These are phyloP conservation scores for Camponotus floridanus DNA, from an alignment of 1,140 invertebrate species.

Conservation along the genomic window DNA sequence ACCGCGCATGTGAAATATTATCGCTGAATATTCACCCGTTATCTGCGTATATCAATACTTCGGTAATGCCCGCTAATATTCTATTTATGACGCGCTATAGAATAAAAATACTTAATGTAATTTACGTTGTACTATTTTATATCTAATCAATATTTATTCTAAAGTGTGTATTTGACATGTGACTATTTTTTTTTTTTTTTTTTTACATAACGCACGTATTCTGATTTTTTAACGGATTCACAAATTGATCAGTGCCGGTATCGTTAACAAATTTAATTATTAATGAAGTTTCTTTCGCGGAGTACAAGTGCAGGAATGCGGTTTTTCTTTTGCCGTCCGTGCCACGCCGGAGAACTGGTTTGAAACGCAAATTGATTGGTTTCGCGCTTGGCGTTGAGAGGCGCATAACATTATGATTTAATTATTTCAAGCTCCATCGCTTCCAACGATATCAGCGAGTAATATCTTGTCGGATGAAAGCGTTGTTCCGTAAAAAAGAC, in stretches of 20 bases:
- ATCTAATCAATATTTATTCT: neutral
- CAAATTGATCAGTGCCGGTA: conserved; percentile 1
- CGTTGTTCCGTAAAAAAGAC: conserved; percentile 36
- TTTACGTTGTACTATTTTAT: neutral
- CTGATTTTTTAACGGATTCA: neutral
- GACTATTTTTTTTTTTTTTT: neutral
- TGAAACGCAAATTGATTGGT: conserved; percentile 71
- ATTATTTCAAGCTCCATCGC: conserved; percentile 71
- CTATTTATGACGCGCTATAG: neutral
- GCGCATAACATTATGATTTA: conserved; percentile 76
- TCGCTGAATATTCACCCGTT: conserved; percentile 52
- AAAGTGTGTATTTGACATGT: neutral
- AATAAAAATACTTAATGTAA: neutral
- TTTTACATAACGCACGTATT: neutral
- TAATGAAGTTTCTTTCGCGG: neutral
- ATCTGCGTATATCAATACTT: conserved; percentile 18
- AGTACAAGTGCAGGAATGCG: neutral
- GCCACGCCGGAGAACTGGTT: conserved; percentile 18
- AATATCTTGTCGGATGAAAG: conserved; percentile 41
- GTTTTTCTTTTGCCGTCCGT: conserved; percentile 18
- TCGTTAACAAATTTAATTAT: neutral
- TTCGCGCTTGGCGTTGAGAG: conserved; percentile 61
- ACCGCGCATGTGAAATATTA: conserved; percentile 50
- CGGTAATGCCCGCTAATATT: conserved; percentile 10
- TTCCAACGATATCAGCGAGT: conserved; percentile 38